Base-by-base conservation (phyloP, 2,113 vertebrate species). In the Albula goreensis region DNA sequence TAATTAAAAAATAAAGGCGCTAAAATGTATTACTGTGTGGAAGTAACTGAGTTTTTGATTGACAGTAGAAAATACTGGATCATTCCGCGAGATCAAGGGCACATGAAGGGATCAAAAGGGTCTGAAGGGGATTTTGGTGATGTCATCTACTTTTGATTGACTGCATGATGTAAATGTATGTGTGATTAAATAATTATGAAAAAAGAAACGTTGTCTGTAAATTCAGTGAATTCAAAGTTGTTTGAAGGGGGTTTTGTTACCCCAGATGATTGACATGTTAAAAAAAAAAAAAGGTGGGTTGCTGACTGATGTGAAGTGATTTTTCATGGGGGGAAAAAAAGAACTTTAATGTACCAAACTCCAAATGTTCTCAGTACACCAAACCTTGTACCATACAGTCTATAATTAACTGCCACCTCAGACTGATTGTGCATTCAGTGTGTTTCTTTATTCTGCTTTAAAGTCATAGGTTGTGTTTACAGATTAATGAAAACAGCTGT, bases 101-200 rank as follows among this genome's bases (percentile, higher is more conserved):
- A 92, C 90, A 4, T 63, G 50, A 50, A 84, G 49, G n/a, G 56
- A 56, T 41, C 13, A 90, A 88, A 88, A 19, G 2, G 82, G 87
- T 89, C 90, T 82, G 57, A 60, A 25, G 78, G 17, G 78, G 15
- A 25, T 79, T 89, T 41, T 89, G 87, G 90, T 89, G 91, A 94
- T 89, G 91, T 92, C 92, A 92, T 92, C 89, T 92, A 70, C 93
- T 93, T 93, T 93, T 92, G 93, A 93, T 93, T 93, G 93, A 94
- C 93, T 95, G 94, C 95, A 95, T 95, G 94, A 93, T 95, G 94
- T 94, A 95, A 93, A 94, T 94, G 94, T 95, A 93, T 93, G 94
- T 95, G 94, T 95, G 94, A 95, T 95, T 95, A 95, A 95, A 95
- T 94, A 94, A 94, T 93, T 92, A 93, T 94, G 93, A 94, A 89